Conservation (phyloP, 1,140 invertebrate species). For the Camponotus vicinus region DNA sequence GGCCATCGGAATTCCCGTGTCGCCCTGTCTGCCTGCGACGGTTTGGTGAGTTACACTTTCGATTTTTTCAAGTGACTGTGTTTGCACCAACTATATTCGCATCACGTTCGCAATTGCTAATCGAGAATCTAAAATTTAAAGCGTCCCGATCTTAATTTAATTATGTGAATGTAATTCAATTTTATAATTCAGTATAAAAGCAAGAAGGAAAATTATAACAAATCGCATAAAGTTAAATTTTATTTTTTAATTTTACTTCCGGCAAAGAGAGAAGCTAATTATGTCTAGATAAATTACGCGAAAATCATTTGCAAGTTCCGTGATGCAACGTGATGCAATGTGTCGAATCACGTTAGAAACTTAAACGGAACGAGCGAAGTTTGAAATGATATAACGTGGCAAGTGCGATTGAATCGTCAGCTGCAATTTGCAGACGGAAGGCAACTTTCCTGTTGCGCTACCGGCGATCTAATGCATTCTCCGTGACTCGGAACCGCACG, state of each 20-base stretch:
- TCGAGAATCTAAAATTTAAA: conserved; percentile 4
- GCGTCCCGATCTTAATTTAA: not conserved
- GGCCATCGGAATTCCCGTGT: conserved; percentile 90
- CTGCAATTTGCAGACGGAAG: conserved; percentile 46
- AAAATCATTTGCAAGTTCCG: not conserved
- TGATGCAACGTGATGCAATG: not conserved
- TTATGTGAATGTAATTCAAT: not conserved
- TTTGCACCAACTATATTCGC: not conserved
- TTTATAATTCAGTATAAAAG: not conserved
- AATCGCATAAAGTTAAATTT: not conserved
- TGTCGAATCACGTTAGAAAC: conserved; percentile 20
- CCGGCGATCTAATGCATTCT: conserved; percentile 1
- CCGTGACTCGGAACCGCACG: not conserved
- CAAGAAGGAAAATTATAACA: not conserved
- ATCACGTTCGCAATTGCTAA: not conserved
- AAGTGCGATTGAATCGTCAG: conserved; percentile 48
- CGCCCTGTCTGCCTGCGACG: conserved; percentile 93
- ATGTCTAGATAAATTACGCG: not conserved
- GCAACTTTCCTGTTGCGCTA: conserved; percentile 17
- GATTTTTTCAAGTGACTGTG: conserved; percentile 9
- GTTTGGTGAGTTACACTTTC: conserved; percentile 90
- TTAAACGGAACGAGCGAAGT: conserved; percentile 25
- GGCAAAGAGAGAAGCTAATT: not conserved
- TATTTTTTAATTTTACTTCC: conserved; percentile 8
- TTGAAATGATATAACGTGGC: conserved; percentile 30